A percentile compares a stretch with the other conserved stretches of the same genome.
These are phyloP conservation scores for Aphelocoma californica DNA, from an alignment of 2,797 vertebrate species.

Conservation along the genomic window DNA sequence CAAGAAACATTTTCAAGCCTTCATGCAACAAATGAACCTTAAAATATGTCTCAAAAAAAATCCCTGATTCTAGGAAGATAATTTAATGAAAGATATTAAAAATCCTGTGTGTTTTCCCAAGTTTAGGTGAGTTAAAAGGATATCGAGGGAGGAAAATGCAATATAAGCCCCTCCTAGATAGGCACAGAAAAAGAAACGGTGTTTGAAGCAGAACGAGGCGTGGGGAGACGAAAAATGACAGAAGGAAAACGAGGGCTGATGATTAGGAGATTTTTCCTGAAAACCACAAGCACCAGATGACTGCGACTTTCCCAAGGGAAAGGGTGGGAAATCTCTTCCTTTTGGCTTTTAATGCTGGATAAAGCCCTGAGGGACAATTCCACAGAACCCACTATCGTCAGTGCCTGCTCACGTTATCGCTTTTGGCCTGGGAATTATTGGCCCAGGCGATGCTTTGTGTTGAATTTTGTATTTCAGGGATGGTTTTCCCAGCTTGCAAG, in stretches of 20 bases:
- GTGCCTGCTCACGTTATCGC: conserved; percentile 3
- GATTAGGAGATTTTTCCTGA: conserved; percentile 36
- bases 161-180: neutral
- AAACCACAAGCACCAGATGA: neutral
- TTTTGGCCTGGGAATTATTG: neutral
- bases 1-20: neutral
- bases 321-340: conserved; percentile 50
- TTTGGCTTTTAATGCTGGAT: neutral
- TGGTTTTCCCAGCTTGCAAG: neutral
- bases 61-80: neutral
- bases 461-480: neutral
- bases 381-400: neutral
- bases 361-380: neutral
- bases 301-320: conserved; percentile 38
- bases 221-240: conserved; percentile 38
- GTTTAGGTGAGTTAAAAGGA: neutral
- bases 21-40: neutral
- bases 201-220: neutral
- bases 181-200: neutral
- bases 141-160: neutral
- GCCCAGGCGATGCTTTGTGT: fast-evolving
- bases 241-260: conserved; percentile 10
- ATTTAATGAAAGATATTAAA: neutral
- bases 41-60: fast-evolving
- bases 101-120: neutral